Conservation (phyloP, 2,888 invertebrate species). For the Acleris literana region DNA sequence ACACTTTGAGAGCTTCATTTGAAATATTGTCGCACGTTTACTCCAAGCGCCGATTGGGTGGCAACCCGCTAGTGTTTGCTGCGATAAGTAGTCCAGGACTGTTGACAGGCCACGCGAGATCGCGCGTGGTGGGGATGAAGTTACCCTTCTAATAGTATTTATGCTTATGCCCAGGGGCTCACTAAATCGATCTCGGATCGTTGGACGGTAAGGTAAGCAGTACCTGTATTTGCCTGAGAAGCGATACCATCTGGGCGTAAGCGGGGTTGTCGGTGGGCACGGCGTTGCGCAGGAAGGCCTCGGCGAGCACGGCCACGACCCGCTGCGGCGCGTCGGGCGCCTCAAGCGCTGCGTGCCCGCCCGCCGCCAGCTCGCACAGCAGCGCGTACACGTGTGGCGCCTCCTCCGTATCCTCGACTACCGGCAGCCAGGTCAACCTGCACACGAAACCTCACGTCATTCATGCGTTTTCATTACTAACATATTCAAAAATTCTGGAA, state of each 20-base stretch:
- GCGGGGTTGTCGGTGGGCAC: conserved; percentile 89
- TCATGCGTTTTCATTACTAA: too few species aligned
- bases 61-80: too few species aligned
- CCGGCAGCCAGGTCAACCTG: conserved; percentile 96
- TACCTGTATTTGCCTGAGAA: conserved; percentile 94
- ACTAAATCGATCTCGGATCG: background rate
- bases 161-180: too few species aligned
- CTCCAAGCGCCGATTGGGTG: too few species aligned
- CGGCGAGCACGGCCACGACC: conserved; percentile 94
- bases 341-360: conserved; percentile 92
- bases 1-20: too few species aligned
- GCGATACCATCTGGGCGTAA: conserved; percentile 90
- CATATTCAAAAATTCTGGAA: too few species aligned
- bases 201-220: conserved; percentile 17
- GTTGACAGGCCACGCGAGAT: too few species aligned
- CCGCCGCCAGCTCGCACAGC: conserved; percentile 96
- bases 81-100: too few species aligned
- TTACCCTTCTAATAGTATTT: too few species aligned
- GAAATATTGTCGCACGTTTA: too few species aligned
- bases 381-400: conserved; percentile 97
- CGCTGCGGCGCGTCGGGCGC: conserved; percentile 95
- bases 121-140: too few species aligned
- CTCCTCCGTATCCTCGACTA: conserved; percentile 97
- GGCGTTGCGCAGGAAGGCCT: conserved; percentile 93
- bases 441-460: conserved; percentile 22